phyloP scores from a whole-genome alignment of 2,113 vertebrate species.

The Pseudorasbora parva region DNA sequence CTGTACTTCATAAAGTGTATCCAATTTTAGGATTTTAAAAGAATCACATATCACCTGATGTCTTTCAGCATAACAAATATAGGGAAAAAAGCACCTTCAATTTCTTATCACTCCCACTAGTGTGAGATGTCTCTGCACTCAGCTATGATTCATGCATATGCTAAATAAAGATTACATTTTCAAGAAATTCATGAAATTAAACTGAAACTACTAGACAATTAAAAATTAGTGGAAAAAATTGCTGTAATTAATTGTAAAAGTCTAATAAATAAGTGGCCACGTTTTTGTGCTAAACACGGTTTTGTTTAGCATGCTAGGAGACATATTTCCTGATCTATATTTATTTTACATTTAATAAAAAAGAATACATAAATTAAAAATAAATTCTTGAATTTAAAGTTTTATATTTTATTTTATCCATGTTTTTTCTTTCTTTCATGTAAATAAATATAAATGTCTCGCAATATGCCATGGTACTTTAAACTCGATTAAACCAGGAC shows the following conservation, averaged over 20 bases:
- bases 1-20: neutral
- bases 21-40: neutral
- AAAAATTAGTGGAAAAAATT: neutral
- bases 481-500: neutral
- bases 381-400: neutral
- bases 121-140: constrained; percentile 7
- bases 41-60: neutral
- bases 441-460: neutral
- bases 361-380: neutral
- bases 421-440: too few species aligned
- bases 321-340: neutral
- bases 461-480: neutral
- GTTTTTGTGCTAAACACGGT: neutral
- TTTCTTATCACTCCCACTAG: constrained; percentile 25
- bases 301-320: neutral
- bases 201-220: neutral
- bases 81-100: neutral
- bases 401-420: neutral
- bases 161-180: constrained; percentile 8
- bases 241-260: neutral
- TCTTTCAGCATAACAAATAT: constrained; percentile 9
- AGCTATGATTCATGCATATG: constrained; percentile 27
- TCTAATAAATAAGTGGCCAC: neutral
- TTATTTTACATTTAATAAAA: neutral
- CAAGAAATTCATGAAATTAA: neutral